These are phyloP conservation scores for Zaprionus bogoriensis DNA, from an alignment of 2,888 invertebrate genomes.

Conservation along the genomic window DNA sequence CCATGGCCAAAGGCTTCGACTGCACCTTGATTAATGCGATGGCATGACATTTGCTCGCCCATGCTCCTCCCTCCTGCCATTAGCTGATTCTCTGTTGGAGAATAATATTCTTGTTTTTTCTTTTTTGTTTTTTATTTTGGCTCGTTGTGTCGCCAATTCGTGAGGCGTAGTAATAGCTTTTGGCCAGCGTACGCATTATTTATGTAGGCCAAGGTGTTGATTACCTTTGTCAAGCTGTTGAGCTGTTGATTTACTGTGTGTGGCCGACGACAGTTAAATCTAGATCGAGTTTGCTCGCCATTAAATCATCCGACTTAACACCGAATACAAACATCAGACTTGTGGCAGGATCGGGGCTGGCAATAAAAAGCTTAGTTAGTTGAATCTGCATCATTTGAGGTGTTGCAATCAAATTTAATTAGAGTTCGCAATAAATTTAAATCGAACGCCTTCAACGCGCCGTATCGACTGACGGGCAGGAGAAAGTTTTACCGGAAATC, in stretches of 20 bases:
- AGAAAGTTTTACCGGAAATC: conserved; percentile 18
- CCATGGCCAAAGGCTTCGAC: conserved; percentile 42
- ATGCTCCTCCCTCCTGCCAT: conserved; percentile 1
- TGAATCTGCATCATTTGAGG: neutral
- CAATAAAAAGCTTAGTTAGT: neutral
- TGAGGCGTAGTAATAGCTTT: conserved; percentile 6
- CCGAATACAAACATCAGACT: neutral
- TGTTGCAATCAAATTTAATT: conserved; percentile 2
- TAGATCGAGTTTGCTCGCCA: conserved; percentile 11
- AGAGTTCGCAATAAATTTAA: conserved; percentile 18
- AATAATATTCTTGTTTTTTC: conserved; percentile 12
- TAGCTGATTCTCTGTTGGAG: conserved; percentile 10
- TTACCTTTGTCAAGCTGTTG: conserved; percentile 34
- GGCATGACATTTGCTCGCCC: conserved; percentile 24
- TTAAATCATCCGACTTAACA: conserved; percentile 10
- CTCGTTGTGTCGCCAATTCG: conserved; percentile 3
- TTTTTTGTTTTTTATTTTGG: too few species aligned
- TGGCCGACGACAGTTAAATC: conserved; percentile 12
- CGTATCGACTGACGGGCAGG: neutral
- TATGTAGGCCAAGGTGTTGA: conserved; percentile 47
- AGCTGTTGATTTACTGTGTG: conserved; percentile 43
- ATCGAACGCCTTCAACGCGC: neutral
- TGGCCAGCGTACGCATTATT: conserved; percentile 35
- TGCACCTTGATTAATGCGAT: conserved; percentile 69
- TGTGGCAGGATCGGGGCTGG: neutral